A percentile compares a stretch with the other conserved stretches of the same genome.
Conservation (phyloP, 2,113 vertebrate species). For the Lycocorax pyrrhopterus region DNA sequence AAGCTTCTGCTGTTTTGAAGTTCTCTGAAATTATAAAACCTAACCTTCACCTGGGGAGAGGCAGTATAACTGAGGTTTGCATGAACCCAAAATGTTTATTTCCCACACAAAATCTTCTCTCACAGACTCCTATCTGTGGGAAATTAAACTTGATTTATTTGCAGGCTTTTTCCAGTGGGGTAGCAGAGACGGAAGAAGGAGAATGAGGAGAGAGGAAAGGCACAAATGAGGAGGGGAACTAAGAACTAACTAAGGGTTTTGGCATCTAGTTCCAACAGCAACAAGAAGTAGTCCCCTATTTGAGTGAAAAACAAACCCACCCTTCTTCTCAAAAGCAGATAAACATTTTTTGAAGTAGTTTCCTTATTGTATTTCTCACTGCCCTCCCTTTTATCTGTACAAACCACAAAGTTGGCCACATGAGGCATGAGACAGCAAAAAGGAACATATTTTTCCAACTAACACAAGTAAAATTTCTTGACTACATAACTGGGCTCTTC, state of each 20-base stretch:
- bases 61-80: neutral
- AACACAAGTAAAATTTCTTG: neutral
- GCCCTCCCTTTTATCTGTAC: neutral
- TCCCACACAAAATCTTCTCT: neutral
- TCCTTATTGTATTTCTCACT: neutral
- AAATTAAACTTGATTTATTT: constrained; percentile 25
- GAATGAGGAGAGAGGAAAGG: neutral
- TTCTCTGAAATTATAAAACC: neutral
- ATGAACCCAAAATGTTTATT: neutral
- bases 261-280: neutral
- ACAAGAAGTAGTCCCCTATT: neutral
- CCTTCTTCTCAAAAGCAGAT: neutral
- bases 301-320: neutral
- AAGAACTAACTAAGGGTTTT: neutral
- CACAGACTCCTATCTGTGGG: neutral
- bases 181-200: neutral
- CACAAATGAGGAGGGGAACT: neutral
- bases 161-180: neutral
- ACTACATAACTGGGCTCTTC: neutral
- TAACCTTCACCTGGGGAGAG: neutral
- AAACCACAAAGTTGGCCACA: neutral
- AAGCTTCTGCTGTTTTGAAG: neutral
- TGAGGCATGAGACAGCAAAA: neutral
- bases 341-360: neutral
- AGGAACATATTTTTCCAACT: neutral